These are phyloP conservation scores for Hyposoter didymator DNA, from an alignment of 2,888 invertebrate species.

Conservation along the genomic window DNA sequence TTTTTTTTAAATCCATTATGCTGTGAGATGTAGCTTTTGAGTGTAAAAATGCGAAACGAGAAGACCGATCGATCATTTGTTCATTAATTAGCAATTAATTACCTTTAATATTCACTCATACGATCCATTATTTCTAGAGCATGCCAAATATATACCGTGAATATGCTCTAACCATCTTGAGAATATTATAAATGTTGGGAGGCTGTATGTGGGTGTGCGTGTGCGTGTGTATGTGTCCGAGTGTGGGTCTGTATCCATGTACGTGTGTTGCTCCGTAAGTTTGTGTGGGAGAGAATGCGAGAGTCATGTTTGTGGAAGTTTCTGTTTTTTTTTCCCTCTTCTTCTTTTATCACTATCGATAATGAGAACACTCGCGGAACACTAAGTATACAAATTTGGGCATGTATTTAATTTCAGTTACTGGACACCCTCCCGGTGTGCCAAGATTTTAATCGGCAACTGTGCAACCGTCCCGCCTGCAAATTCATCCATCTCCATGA, in stretches of 20 bases:
- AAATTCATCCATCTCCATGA: constrained; percentile 99
- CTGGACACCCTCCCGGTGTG: constrained; percentile 99
- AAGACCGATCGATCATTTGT: constrained; percentile 74
- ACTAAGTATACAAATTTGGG: constrained; percentile 77
- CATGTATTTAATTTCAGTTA: constrained; percentile 92
- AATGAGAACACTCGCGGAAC: constrained; percentile 34
- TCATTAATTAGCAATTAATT: constrained; percentile 79
- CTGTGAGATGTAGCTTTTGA: not conserved
- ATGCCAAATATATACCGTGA: constrained; percentile 80
- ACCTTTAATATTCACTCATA: constrained; percentile 79
- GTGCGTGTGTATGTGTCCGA: constrained; percentile 51
- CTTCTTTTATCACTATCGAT: constrained; percentile 53
- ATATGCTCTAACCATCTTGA: constrained; percentile 82
- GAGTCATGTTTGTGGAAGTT: constrained; percentile 68
- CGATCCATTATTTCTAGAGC: constrained; percentile 82
- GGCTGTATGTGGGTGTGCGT: constrained; percentile 60
- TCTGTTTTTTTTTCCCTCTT: constrained; percentile 66
- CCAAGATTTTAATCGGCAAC: constrained; percentile 99
- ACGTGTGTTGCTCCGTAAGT: constrained; percentile 47
- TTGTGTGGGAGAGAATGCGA: constrained; percentile 62
- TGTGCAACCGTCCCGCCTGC: constrained; percentile 98
- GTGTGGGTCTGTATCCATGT: constrained; percentile 48
- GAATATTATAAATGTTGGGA: constrained; percentile 71
- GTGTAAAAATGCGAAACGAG: not conserved
- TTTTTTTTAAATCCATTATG: not conserved